Percentiles rank a stretch among this genome's conserved stretches.
Conservation (phyloP, 2,888 invertebrate genomes). For the Epsilonema sp. region DNA sequence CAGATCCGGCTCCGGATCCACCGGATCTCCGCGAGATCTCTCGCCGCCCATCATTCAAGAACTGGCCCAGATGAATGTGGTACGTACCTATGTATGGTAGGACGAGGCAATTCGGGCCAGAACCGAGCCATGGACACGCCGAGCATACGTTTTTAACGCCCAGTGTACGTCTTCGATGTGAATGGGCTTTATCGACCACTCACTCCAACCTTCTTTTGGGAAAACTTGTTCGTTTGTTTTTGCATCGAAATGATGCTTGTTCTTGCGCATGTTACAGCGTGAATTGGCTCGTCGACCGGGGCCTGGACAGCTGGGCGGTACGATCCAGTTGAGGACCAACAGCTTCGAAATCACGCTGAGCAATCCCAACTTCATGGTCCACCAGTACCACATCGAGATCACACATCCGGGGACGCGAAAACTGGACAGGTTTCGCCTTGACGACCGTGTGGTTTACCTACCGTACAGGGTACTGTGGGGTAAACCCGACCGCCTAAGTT, state of each 20-base stretch:
- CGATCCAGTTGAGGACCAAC: constrained; percentile 12
- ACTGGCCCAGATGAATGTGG: constrained; percentile 16
- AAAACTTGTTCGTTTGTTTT: too few species aligned
- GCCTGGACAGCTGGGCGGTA: neutral
- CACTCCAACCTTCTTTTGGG: too few species aligned
- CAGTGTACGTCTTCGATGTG: too few species aligned
- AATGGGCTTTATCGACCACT: too few species aligned
- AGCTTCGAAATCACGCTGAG: constrained; percentile 18
- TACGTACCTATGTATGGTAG: neutral
- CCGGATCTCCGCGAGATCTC: constrained; percentile 10
- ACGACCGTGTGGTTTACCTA: too few species aligned
- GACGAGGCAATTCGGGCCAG: constrained; percentile 1
- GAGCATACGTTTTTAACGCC: too few species aligned
- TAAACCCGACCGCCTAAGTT: too few species aligned
- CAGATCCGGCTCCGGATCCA: neutral
- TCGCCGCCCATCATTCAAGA: constrained; percentile 12
- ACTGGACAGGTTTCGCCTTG: constrained; percentile 18
- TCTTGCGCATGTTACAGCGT: too few species aligned
- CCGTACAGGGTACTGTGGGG: too few species aligned
- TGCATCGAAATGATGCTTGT: too few species aligned
- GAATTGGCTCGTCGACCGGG: constrained; percentile 5
- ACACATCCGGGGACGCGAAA: constrained; percentile 19
- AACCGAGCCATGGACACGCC: too few species aligned
- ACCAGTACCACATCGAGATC: constrained; percentile 22
- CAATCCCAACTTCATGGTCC: constrained; percentile 15